Evolutionary conservation across 1,140 invertebrate genomes (phyloP).

Genomic region (Halyomorpha halys): DNA sequence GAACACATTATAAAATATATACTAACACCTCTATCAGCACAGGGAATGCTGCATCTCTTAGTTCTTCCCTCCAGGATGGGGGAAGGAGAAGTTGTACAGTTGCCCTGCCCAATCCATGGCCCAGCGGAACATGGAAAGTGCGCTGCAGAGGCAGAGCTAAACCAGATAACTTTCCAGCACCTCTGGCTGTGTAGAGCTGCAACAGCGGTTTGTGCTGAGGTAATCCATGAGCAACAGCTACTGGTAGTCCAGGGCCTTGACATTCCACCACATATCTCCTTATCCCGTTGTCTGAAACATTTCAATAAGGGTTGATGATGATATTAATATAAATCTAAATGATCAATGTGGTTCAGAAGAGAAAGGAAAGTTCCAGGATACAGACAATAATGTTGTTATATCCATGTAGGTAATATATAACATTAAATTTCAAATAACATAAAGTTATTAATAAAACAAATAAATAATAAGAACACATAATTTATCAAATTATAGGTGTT

Average conservation of each 20-base stretch:
- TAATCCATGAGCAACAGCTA: conserved; percentile 62
- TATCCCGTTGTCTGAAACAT: conserved; percentile 23
- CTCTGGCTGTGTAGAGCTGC: conserved; percentile 62
- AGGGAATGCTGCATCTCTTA: conserved; percentile 71
- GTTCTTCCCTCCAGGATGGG: conserved; percentile 70
- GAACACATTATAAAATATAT: background rate
- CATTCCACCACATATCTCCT: conserved; percentile 64
- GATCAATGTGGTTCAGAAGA: too few species aligned
- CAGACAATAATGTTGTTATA: too few species aligned
- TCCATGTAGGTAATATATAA: too few species aligned
- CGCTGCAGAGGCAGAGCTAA: conserved; percentile 60
- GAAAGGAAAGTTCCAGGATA: too few species aligned
- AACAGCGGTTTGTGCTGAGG: conserved; percentile 55
- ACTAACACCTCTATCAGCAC: conserved; percentile 71
- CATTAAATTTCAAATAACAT: too few species aligned
- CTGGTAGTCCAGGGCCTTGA: conserved; percentile 63
- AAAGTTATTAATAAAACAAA: too few species aligned
- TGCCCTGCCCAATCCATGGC: conserved; percentile 58
- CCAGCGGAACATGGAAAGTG: conserved; percentile 64
- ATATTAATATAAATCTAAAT: conserved; percentile 1
- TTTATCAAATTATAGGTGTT: too few species aligned
- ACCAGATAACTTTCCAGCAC: conserved; percentile 48
- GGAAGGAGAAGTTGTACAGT: conserved; percentile 69
- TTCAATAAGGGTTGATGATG: background rate
- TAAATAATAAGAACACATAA: too few species aligned